Conservation (phyloP, 2,113 vertebrate species). For the Guaruba guarouba region DNA sequence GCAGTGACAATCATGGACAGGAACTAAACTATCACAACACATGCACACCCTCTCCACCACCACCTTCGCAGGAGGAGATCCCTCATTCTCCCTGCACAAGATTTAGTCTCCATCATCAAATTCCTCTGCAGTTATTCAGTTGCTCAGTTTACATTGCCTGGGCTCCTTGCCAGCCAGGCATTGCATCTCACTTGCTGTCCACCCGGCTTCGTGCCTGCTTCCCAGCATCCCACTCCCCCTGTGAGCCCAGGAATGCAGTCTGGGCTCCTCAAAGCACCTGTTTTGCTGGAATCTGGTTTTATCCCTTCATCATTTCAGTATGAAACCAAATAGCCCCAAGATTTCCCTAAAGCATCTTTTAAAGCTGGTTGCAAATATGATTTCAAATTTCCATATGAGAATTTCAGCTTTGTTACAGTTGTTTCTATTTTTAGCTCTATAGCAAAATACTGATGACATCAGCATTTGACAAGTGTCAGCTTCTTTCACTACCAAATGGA, state of each 20-base stretch:
- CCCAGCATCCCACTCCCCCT: not conserved
- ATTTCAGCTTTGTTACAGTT: constrained; percentile 17
- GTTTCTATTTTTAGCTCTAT: constrained; percentile 44
- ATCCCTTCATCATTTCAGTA: not conserved
- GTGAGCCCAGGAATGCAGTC: not conserved
- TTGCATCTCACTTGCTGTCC: not conserved
- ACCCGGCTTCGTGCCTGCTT: not conserved
- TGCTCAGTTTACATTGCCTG: constrained; percentile 14
- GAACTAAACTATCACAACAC: not conserved
- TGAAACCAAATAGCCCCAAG: not conserved
- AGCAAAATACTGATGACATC: constrained; percentile 14
- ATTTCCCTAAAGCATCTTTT: not conserved
- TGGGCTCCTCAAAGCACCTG: not conserved
- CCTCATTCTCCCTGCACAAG: not conserved
- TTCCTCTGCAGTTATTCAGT: not conserved
- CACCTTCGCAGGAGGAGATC: constrained; percentile 35
- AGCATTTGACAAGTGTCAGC: constrained; percentile 9
- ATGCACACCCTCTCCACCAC: not conserved
- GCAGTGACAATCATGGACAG: not conserved
- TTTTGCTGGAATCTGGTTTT: not conserved
- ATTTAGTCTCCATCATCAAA: not conserved
- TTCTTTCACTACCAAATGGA: constrained; percentile 16
- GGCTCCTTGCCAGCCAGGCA: constrained; percentile 34
- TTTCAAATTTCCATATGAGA: not conserved
- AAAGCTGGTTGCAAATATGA: not conserved